Conservation (phyloP, 2,113 vertebrate species). For the Odocoileus hemionus region DNA sequence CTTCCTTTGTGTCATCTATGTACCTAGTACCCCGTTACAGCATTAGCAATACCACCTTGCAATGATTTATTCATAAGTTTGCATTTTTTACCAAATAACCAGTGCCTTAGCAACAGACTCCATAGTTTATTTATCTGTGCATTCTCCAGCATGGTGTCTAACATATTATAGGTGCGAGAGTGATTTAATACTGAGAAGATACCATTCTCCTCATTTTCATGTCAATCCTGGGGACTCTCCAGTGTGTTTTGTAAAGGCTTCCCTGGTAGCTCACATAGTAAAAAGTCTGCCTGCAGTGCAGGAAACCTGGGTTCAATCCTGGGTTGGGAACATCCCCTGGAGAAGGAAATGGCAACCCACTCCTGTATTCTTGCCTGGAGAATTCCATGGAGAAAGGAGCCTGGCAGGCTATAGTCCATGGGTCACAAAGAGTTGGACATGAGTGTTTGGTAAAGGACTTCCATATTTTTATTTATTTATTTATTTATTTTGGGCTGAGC, state of each 20-base stretch:
- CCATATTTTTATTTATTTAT: neutral
- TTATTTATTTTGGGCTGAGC: neutral
- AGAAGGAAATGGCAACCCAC: neutral
- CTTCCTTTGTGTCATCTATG: neutral
- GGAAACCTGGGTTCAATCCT: neutral
- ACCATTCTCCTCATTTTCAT: neutral
- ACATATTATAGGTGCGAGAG: neutral
- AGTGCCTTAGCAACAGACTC: neutral
- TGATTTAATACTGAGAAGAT: neutral
- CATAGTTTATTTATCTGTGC: neutral
- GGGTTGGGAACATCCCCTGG: neutral
- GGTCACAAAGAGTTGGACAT: neutral
- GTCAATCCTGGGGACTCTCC: neutral
- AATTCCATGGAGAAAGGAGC: neutral
- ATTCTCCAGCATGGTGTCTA: neutral
- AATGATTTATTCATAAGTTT: neutral
- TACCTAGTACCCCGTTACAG: neutral
- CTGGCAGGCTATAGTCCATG: neutral
- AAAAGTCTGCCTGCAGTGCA: rapidly evolving
- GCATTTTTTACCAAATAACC: neutral
- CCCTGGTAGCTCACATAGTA: neutral
- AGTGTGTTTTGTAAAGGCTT: neutral
- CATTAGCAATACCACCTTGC: neutral
- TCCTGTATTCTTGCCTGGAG: neutral
- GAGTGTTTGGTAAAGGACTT: neutral